These are phyloP conservation scores for Chrysocyon brachyurus DNA, from an alignment of 2,797 vertebrate species.

Conservation along the genomic window DNA sequence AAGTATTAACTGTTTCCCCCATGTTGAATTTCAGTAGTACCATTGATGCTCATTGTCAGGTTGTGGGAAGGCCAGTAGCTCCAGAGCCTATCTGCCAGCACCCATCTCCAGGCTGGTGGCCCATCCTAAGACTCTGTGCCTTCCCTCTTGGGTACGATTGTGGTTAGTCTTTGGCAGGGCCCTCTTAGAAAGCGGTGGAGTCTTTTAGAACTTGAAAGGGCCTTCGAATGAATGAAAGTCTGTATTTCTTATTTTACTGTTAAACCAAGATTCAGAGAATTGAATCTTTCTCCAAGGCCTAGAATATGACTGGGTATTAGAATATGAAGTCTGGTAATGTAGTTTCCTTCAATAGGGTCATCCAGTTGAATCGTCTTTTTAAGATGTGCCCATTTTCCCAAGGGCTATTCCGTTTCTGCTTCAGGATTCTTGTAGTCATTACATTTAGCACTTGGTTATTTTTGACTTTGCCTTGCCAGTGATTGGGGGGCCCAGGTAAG, in stretches of 20 bases:
- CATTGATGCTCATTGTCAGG: neutral
- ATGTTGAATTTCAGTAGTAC: conserved; percentile 12
- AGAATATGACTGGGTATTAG: neutral
- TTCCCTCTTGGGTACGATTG: conserved; percentile 10
- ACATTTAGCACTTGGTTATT: neutral
- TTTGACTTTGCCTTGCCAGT: conserved; percentile 20
- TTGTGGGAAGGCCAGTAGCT: neutral
- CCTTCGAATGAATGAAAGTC: neutral
- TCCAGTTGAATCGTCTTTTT: conserved; percentile 43
- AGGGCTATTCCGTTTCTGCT: conserved; percentile 32
- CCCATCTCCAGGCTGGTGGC: neutral
- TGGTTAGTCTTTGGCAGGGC: neutral
- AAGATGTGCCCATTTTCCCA: neutral
- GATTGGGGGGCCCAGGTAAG: neutral
- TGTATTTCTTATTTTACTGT: conserved; percentile 12
- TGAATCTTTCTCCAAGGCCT: neutral
- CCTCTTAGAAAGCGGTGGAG: conserved; percentile 34
- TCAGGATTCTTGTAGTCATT: neutral
- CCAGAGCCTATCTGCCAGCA: neutral
- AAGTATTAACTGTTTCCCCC: neutral
- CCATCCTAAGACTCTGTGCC: neutral
- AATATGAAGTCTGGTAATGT: neutral
- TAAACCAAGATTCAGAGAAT: conserved; percentile 43
- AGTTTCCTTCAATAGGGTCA: conserved; percentile 16
- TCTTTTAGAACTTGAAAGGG: conserved; percentile 28